Conservation (phyloP, 1,140 invertebrate genomes). For the Telenomus remus region DNA sequence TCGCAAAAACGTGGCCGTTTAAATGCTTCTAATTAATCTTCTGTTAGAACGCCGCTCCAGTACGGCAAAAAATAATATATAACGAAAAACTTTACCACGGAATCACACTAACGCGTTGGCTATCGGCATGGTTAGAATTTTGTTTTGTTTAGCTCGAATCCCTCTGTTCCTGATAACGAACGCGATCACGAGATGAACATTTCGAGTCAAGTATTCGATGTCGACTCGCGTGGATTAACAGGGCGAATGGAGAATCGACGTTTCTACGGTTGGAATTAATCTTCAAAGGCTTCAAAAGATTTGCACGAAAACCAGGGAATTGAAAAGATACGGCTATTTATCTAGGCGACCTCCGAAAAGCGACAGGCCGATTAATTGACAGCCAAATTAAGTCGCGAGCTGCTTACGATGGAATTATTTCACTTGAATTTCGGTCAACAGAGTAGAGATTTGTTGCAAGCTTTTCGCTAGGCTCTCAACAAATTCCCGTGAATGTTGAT, state of each 20-base stretch:
- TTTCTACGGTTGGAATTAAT: slow-evolving; percentile 11
- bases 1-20: too few species aligned
- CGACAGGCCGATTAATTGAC: slow-evolving; percentile 13
- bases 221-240: slow-evolving; percentile 9
- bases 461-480: too few species aligned
- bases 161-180: background rate
- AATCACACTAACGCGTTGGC: too few species aligned
- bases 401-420: slow-evolving; percentile 5
- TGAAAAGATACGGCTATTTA: slow-evolving; percentile 14
- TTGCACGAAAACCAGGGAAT: slow-evolving; percentile 5
- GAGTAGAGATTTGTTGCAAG: too few species aligned
- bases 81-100: too few species aligned
- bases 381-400: slow-evolving; percentile 7
- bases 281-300: slow-evolving; percentile 17
- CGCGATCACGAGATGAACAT: slow-evolving; percentile 2
- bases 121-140: background rate
- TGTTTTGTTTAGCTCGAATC: background rate
- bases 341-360: slow-evolving; percentile 1
- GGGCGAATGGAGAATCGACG: slow-evolving; percentile 2
- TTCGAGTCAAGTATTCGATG: slow-evolving; percentile 15
- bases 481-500: too few species aligned
- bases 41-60: too few species aligned
- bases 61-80: too few species aligned
- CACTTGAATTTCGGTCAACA: background rate
- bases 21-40: too few species aligned